Evolutionary conservation across 2,797 vertebrate species (phyloP), one percentile per base, ranked within the genome.

Genomic region (Chaenodraco wilsoni): DNA sequence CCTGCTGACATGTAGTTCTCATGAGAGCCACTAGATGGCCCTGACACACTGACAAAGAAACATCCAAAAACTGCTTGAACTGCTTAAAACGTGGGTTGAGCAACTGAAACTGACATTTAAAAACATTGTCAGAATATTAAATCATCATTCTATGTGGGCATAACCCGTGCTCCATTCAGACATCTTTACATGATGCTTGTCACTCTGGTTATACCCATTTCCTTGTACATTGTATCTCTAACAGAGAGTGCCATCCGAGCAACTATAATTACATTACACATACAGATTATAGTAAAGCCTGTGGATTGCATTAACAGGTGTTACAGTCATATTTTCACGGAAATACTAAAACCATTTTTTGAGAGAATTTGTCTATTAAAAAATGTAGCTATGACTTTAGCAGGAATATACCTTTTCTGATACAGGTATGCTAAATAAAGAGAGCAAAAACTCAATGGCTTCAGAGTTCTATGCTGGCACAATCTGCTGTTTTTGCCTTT

Each of bases 1-100:
- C 44, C 13, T 27, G n/a, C 33, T 70, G 9, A 31, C 10, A 5
- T 63, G 76, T 68, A 89, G 62, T 90, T 90, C 46, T 72, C 15
- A 14, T 0, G 0, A n/a, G 1, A 21, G 5, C 78, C 94, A 93
- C 87, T 88, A 90, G 95, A 86, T 92, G 95, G 89, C 87, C 45
- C 82, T 79, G 67, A 81, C 33, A 81, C 72, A 78, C 89, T 69
- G 27, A 49, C 67, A 81, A 89, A 76, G 31, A 40, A 12, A 8
- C 10, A 43, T 16, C 11, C 49, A 15, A 69, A 17, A 68, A 12
- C 40, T 19, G 12, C 9, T 49, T 62, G 17, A 43, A 21, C 15
- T 65, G 11, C 27, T 27, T 50, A 21, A 81, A 67, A 70, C 48
- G 40, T 41, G 14, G 52, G 31, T 46, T 40, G 2, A 57, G 55